Base-by-base conservation (phyloP, 2,888 invertebrate species). In the Aromia moschata region DNA sequence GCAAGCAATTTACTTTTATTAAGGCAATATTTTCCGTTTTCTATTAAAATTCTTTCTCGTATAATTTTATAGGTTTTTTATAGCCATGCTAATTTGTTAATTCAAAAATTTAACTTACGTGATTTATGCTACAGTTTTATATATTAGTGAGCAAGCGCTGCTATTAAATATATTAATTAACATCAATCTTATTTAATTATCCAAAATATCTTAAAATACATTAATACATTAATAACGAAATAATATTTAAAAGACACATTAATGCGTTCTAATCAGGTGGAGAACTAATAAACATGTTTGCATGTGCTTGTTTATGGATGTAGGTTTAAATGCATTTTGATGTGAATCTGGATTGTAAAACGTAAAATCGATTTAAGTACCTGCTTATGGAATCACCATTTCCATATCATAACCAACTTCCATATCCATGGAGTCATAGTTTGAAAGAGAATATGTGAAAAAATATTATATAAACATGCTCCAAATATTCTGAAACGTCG, bases 11-110 rank as follows among this genome's bases (percentile, higher is more conserved):
- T 44, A 51, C 16, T 52, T 56, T 56, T 56, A 61, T 64, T 56
- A 47, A 44, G 41, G 57, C 41, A 52, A 63, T 58, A 64, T 63
- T 60, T 63, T 56, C 49, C 54, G 52, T 64, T 64, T 64, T 64
- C 64, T 64, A 64, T 64, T 64, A 64, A 62, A 62, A 64, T 64
- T 64, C 61, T 55, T 64, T 11, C 15, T 20, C 44, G 31, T 56
- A 53, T 41, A 51, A 59, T 59, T 56, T 59, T 56, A 64, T 53
- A 41, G 56, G 37, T 43, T 56, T 62, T 65, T 62, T 65, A 65
- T 56, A 16, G 43, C 25, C 51, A 58, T 62, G 65, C 47, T 60
- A 62, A 65, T 65, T 65, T 62, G 65, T 65, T 58, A 59, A 62
- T 60, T 60, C 54, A 49, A 61, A 60, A 30, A 17, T 57, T 60